Percentiles rank a stretch among this genome's conserved stretches.
Conservation (phyloP, 1,140 invertebrate genomes). For the Stratiolaelaps scimitus region DNA sequence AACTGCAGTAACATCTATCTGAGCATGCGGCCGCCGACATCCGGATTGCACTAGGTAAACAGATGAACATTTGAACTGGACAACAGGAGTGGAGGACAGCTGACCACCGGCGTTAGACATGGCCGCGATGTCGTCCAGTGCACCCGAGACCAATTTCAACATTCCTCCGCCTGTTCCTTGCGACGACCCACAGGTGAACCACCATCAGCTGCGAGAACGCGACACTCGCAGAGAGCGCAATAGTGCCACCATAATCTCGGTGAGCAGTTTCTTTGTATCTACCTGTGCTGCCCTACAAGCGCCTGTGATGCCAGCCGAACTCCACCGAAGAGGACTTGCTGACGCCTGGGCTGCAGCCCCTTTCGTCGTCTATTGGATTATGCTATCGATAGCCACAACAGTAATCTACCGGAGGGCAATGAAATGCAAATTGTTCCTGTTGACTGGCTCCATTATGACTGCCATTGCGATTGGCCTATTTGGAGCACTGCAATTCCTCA, state of each 20-base stretch:
- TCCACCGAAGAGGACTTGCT: background rate
- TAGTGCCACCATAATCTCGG: constrained; percentile 10
- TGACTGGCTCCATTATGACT: background rate
- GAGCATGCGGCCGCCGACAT: too few species aligned
- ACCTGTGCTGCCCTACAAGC: constrained; percentile 2
- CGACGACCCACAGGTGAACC: too few species aligned
- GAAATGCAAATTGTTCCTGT: constrained; percentile 1
- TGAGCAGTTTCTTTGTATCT: constrained; percentile 14
- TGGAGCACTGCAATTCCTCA: background rate
- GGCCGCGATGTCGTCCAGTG: too few species aligned
- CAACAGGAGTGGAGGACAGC: too few species aligned
- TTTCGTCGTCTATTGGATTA: constrained; percentile 1
- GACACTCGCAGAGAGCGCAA: background rate
- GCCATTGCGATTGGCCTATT: background rate
- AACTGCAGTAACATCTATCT: too few species aligned
- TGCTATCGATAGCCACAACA: constrained; percentile 2
- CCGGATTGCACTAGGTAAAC: too few species aligned
- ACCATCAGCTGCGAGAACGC: too few species aligned
- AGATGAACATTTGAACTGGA: too few species aligned
- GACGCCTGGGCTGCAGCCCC: background rate
- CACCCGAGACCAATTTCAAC: too few species aligned
- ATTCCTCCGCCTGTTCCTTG: too few species aligned
- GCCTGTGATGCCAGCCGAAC: background rate
- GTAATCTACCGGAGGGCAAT: constrained; percentile 4
- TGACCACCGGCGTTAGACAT: too few species aligned